Base-by-base conservation (phyloP, 64 coral and sea anemone species). In the Montipora cactus region DNA sequence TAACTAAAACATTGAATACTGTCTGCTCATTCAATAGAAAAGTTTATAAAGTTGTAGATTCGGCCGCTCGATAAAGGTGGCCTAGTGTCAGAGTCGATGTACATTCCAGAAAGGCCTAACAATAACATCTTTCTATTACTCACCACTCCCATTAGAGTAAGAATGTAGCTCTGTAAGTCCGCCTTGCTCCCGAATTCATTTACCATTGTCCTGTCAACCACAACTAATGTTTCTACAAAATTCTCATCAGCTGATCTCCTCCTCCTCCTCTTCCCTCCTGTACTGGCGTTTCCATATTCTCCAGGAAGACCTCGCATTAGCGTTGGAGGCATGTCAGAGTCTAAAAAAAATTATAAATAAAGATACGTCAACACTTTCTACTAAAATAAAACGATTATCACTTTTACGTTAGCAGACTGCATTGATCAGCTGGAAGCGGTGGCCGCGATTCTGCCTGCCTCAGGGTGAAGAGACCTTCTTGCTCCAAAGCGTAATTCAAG, bases 81-180 rank as follows among this genome's bases (percentile, higher is more conserved):
- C 37, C 37, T 37, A 37, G 37, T 37, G 37, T 37, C 37, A 2
- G 37, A 37, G 37, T 37, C 0, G 37, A 37, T 37, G 37, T 37
- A 37, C 37, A 37, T 37, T 37, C 37, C 37, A 37, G 37, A 37
- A 37, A 37, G 37, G 37, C 37, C 37, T 37, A 37, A 37, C 37
- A 37, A 37, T 37, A 2, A 37, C 37, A 37, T 37, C 37, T 37
- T 37, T 37, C 37, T 37, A 37, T 37, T 37, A 94, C 95, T 94
- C 69, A 98, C 96, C 84, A 95, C 87, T 74, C 96, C 96, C 96
- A 98, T 95, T 2, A 98, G 62, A 48, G 96, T 98, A 79, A 92
- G 81, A 19, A 98, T 79, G 21, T 89, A 98, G 74, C 89, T 92
- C 51, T 98, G 89, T 21, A 98, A 90, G 47, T 98, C 96, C 12